phyloP scores from a whole-genome alignment of 2,797 vertebrate genomes.

The Gymnocypris eckloni region DNA sequence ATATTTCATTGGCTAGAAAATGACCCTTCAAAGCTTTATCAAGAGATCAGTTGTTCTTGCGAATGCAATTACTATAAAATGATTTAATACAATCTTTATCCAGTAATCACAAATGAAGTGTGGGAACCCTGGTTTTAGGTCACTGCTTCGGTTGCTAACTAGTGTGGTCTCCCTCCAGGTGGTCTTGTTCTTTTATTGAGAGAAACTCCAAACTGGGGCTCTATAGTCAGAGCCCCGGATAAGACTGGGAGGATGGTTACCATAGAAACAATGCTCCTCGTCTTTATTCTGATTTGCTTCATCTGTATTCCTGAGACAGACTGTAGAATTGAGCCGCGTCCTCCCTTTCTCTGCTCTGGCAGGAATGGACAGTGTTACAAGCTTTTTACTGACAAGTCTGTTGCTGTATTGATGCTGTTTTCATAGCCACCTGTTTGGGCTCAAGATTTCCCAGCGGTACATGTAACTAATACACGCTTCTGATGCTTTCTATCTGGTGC shows the following conservation, averaged over 20 bases:
- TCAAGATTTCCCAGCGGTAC: too few species aligned
- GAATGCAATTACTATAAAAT: background rate
- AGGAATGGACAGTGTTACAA: background rate
- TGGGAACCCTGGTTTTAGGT: slow-evolving; percentile 7
- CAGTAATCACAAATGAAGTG: background rate
- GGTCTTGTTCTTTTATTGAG: slow-evolving; percentile 27
- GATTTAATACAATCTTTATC: too few species aligned
- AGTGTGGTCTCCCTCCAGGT: slow-evolving; percentile 26
- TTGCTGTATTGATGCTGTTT: background rate
- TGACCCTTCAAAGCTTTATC: background rate
- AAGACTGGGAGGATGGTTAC: slow-evolving; percentile 54
- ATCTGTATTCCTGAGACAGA: slow-evolving; percentile 52
- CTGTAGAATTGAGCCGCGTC: slow-evolving; percentile 34
- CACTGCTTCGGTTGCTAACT: slow-evolving; percentile 1
- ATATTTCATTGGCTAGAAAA: background rate
- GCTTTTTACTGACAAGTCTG: background rate
- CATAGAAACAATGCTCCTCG: slow-evolving; percentile 58
- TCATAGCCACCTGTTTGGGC: slow-evolving; percentile 7
- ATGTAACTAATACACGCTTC: background rate
- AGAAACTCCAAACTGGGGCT: slow-evolving; percentile 7
- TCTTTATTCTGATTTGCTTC: slow-evolving; percentile 51
- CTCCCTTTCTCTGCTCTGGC: slow-evolving; percentile 14
- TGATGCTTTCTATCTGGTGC: background rate
- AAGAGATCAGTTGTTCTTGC: background rate
- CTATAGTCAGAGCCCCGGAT: slow-evolving; percentile 21